Percentiles rank a stretch among this genome's conserved stretches.
These are phyloP conservation scores for Candoia aspera DNA, from an alignment of 2,113 vertebrate genomes.

Conservation along the genomic window DNA sequence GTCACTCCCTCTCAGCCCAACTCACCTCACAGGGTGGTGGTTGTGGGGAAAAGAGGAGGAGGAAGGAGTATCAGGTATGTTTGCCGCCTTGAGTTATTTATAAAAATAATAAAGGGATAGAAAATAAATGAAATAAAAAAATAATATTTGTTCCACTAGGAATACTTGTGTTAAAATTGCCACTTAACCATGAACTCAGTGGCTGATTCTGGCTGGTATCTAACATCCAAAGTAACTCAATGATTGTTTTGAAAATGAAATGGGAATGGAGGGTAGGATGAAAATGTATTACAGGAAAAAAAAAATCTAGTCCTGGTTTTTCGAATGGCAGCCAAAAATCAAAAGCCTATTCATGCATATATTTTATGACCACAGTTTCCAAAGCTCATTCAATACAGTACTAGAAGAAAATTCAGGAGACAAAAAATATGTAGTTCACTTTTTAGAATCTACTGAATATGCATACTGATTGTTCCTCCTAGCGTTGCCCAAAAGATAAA, in stretches of 20 bases:
- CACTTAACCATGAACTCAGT: too few species aligned
- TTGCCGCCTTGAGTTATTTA: too few species aligned
- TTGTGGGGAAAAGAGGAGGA: too few species aligned
- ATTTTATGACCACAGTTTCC: neutral
- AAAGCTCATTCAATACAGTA: neutral
- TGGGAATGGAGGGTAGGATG: neutral
- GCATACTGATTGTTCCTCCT: neutral
- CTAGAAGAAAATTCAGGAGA: neutral
- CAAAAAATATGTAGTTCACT: neutral
- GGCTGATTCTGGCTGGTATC: too few species aligned
- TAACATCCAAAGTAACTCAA: neutral
- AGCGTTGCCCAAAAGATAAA: slow-evolving; percentile 1
- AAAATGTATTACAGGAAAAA: neutral
- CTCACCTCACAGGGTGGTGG: too few species aligned
- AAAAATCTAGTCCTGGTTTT: neutral
- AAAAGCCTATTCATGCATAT: neutral
- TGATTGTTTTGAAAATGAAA: neutral
- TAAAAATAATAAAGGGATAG: too few species aligned
- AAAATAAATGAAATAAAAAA: too few species aligned
- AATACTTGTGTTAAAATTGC: too few species aligned
- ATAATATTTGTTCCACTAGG: too few species aligned
- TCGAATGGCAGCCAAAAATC: neutral
- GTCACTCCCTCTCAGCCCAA: too few species aligned
- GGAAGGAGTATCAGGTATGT: too few species aligned
- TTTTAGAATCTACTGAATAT: slow-evolving; percentile 4